phyloP scores from a whole-genome alignment of 1,140 invertebrate genomes.

The Berghia stephanieae region DNA sequence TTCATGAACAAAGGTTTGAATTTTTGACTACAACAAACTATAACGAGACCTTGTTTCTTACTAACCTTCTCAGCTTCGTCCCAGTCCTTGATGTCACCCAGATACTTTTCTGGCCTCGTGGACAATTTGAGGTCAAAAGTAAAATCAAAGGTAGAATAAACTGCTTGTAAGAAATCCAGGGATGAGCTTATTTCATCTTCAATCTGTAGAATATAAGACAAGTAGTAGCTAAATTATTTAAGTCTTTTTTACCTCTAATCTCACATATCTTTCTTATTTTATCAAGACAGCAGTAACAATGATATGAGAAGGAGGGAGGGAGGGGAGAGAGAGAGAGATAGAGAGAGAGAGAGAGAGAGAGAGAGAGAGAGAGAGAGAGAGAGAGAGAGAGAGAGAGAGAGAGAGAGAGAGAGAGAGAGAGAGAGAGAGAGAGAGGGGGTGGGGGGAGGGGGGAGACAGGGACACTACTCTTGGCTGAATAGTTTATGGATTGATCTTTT shows the following conservation, averaged over 20 bases:
- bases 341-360: too few relatives aligned
- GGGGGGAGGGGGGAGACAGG: too few relatives aligned
- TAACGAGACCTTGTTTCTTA: not conserved
- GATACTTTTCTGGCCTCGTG: conserved; percentile 93
- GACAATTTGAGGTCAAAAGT: conserved; percentile 91
- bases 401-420: too few relatives aligned
- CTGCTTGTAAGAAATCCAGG: conserved; percentile 86
- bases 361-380: conserved; percentile 11
- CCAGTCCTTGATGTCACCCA: conserved; percentile 92
- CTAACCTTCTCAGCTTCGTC: conserved; percentile 66
- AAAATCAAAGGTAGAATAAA: conserved; percentile 95
- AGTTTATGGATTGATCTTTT: too few relatives aligned
- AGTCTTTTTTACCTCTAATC: not conserved
- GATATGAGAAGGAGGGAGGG: too few relatives aligned
- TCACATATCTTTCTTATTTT: too few relatives aligned
- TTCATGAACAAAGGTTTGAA: not conserved
- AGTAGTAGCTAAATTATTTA: not conserved
- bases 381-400: not conserved
- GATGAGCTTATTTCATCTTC: conserved; percentile 84
- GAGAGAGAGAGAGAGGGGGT: too few relatives aligned
- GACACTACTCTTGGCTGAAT: too few relatives aligned
- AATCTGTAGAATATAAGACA: conserved; percentile 70
- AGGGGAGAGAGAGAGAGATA: too few relatives aligned
- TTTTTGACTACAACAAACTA: not conserved
- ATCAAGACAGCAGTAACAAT: not conserved